Evolutionary conservation across 2,797 vertebrate genomes (phyloP).

Genomic region (Melanotaenia pygmaea): DNA sequence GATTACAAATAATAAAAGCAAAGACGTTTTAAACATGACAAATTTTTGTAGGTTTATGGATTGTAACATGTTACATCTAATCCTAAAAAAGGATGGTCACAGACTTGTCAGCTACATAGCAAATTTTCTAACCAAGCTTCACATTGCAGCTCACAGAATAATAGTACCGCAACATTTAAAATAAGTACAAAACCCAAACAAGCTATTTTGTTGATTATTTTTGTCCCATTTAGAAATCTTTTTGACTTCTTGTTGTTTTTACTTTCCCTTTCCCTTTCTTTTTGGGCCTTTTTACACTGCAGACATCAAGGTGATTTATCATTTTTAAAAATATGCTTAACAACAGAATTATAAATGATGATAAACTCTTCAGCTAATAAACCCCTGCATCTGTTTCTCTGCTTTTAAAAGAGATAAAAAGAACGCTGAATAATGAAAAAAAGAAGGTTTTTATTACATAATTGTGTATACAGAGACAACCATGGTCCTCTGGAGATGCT

Average conservation of each 20-base stretch:
- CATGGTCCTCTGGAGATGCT: constrained; percentile 24
- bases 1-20: constrained; percentile 10
- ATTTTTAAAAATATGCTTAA: background rate
- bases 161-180: constrained; percentile 14
- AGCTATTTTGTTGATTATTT: constrained; percentile 57
- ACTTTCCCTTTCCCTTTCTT: constrained; percentile 25
- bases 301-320: background rate
- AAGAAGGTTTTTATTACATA: constrained; percentile 12
- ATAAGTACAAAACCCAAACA: constrained; percentile 14
- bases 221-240: constrained; percentile 34
- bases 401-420: background rate
- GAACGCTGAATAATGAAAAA: background rate
- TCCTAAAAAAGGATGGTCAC: background rate
- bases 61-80: background rate
- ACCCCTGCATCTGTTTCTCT: background rate
- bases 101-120: background rate
- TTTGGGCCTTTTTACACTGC: background rate
- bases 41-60: background rate
- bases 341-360: background rate
- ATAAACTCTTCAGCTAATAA: background rate
- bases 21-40: constrained; percentile 1
- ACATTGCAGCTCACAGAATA: background rate
- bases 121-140: background rate
- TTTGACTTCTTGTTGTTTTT: constrained; percentile 39
- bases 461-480: constrained; percentile 27